A percentile compares a stretch with the other conserved stretches of the same genome.
Evolutionary conservation across 1,140 invertebrate species (phyloP).

Genomic region (Eueides isabella): DNA sequence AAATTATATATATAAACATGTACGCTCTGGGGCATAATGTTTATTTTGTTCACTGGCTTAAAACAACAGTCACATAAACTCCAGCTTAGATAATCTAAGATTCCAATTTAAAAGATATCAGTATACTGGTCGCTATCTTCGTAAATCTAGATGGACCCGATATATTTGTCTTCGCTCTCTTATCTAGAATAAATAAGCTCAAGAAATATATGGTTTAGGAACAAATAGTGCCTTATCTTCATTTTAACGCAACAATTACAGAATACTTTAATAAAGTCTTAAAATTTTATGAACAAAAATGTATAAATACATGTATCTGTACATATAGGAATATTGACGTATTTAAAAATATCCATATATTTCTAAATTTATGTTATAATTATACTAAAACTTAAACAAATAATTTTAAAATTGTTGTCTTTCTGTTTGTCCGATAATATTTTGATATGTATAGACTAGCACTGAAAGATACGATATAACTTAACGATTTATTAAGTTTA

Average conservation of each 20-base stretch:
- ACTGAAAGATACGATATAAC: too few species aligned
- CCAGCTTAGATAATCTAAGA: background rate
- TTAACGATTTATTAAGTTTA: too few species aligned
- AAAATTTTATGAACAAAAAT: background rate
- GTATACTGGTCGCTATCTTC: background rate
- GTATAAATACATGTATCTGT: too few species aligned
- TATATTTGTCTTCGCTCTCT: constrained; percentile 8
- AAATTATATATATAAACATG: too few species aligned
- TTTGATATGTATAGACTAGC: too few species aligned
- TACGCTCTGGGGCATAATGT: background rate
- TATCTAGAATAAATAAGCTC: background rate
- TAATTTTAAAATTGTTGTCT: too few species aligned
- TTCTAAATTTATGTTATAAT: too few species aligned
- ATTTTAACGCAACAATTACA: background rate
- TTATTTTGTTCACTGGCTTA: background rate
- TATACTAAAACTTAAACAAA: too few species aligned
- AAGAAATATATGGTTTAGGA: background rate
- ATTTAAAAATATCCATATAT: too few species aligned
- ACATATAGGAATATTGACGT: too few species aligned
- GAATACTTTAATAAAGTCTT: background rate
- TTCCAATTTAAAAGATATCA: constrained; percentile 13
- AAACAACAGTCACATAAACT: background rate
- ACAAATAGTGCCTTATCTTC: background rate
- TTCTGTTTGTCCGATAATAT: too few species aligned
- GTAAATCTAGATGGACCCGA: constrained; percentile 10